These are phyloP conservation scores for Hirundichthys speculiger DNA, from an alignment of 2,113 vertebrate genomes.

Conservation along the genomic window DNA sequence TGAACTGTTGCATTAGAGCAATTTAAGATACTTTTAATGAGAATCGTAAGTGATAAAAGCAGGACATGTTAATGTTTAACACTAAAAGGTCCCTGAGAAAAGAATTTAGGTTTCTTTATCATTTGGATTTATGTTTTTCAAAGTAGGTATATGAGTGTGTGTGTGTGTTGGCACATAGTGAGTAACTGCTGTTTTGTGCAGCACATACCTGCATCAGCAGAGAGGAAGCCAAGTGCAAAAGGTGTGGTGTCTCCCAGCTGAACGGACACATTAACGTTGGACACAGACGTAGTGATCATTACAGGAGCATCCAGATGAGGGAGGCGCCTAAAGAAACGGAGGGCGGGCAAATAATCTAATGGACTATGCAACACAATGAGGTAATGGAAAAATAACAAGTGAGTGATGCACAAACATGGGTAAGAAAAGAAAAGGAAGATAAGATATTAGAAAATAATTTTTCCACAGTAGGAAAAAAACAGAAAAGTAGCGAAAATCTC, in stretches of 20 bases:
- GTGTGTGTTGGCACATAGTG: too few relatives aligned
- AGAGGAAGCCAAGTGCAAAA: slow-evolving; percentile 94
- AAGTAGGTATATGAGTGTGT: too few relatives aligned
- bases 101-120: too few relatives aligned
- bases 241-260: slow-evolving; percentile 94
- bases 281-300: slow-evolving; percentile 87
- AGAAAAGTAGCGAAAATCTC: too few relatives aligned
- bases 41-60: too few relatives aligned
- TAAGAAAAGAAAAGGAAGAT: slow-evolving; percentile 41
- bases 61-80: too few relatives aligned
- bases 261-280: slow-evolving; percentile 91
- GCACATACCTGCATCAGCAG: slow-evolving; percentile 85
- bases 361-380: slow-evolving; percentile 50
- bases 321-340: slow-evolving; percentile 79
- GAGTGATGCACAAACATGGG: slow-evolving; percentile 40
- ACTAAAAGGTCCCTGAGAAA: too few relatives aligned
- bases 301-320: slow-evolving; percentile 91
- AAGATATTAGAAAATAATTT: slow-evolving; percentile 18
- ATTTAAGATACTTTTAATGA: too few relatives aligned
- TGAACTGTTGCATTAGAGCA: too few relatives aligned
- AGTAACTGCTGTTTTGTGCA: background rate
- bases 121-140: too few relatives aligned
- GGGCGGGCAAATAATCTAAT: slow-evolving; percentile 72
- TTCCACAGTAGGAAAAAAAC: background rate
- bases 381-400: slow-evolving; percentile 37